Base-by-base conservation (phyloP, 2,888 invertebrate genomes). In the Synergus umbraculus region DNA sequence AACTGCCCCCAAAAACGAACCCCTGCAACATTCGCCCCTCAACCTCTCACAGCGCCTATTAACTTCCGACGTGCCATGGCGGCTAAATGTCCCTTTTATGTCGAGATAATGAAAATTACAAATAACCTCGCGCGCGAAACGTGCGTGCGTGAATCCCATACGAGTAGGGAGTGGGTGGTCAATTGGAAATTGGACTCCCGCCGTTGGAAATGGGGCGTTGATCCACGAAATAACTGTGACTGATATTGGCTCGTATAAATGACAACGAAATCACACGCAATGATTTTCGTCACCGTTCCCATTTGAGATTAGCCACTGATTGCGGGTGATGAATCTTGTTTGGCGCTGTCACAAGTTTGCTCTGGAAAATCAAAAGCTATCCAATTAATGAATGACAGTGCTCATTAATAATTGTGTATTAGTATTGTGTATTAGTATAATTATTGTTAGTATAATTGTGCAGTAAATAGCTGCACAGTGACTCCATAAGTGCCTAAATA, bases 61-160 rank as follows among this genome's bases (percentile, higher is more conserved):
- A 91, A 90, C 89, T 89, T 86, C 85, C 90, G 91, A 92, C 92
- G 92, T 92, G 92, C 89, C 85, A 83, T 84, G 87, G 87, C 89
- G 89, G 85, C 87, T 90, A 89, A 92, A 92, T 91, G 90, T 87
- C 86, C 85, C 87, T 89, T 92, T 91, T 90, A 87, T 88, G 87
- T 86, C 83, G 87, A 91, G 92, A 92, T 92, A 92, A 92, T 92
- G 92, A 92, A 92, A 92, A 92, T 92, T 92, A 92, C 92, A 91
- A 92, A 92, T 92, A 90, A 90, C 89, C 88, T 81, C 81, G 85
- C 84, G 87, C 85, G 86, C 81, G 85, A 87, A 85, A 86, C 86
- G 87, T 88, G 87, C 88, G 87, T 86, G 84, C 84, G 80, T 73
- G 73, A 49, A 73, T 78, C 79, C 76, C 46, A 77, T 77, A 73